phyloP scores from a whole-genome alignment of 2,797 vertebrate genomes.

The Silurus aristotelis region DNA sequence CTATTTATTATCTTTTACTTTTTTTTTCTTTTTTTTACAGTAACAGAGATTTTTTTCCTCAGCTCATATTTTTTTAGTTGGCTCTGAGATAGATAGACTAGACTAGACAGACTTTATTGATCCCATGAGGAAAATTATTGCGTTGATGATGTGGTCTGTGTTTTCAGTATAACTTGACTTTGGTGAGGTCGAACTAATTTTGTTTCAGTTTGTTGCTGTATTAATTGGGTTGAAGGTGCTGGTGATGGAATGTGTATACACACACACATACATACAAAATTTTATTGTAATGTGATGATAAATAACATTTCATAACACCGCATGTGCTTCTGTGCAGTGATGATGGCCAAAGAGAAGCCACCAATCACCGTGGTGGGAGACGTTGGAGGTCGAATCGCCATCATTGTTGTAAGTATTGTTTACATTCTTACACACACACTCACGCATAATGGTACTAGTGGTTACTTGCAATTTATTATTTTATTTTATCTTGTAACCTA shows the following conservation, averaged over 20 bases:
- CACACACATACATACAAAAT: not conserved
- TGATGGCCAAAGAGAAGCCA: slow-evolving; percentile 99
- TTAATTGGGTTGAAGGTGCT: slow-evolving; percentile 1
- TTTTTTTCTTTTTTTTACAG: too few relatives aligned
- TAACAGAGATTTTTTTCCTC: too few relatives aligned
- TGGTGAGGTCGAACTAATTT: not conserved
- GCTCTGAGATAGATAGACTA: too few relatives aligned
- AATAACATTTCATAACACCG: not conserved
- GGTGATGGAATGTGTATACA: not conserved
- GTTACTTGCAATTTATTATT: not conserved
- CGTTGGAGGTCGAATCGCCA: slow-evolving; percentile 94
- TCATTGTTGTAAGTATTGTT: slow-evolving; percentile 86
- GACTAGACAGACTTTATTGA: too few relatives aligned
- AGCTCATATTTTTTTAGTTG: too few relatives aligned
- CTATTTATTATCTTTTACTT: too few relatives aligned
- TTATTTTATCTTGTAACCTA: too few relatives aligned
- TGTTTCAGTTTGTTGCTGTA: not conserved
- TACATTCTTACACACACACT: too few relatives aligned
- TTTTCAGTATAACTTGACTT: not conserved
- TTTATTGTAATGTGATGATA: not conserved
- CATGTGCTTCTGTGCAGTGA: slow-evolving; percentile 72
- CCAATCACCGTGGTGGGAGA: slow-evolving; percentile 97
- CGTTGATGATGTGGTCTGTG: not conserved
- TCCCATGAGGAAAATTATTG: too few relatives aligned
- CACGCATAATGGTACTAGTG: not conserved